Evolutionary conservation across 2,797 vertebrate genomes (phyloP), one percentile per base, ranked within the genome.

Genomic region (Coregonus suidteri): DNA sequence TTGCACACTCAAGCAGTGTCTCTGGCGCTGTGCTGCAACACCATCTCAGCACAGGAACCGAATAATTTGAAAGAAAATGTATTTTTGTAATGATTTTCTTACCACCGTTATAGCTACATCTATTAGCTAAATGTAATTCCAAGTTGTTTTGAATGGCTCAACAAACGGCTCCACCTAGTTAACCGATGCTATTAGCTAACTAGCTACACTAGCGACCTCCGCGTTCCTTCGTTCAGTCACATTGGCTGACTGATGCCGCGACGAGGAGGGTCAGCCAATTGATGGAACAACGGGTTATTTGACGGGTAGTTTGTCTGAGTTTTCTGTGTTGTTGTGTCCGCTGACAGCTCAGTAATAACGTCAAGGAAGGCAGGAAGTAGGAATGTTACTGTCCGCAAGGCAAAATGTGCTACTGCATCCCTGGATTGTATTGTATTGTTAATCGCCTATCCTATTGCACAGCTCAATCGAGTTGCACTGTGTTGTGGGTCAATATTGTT

Each of bases 111-210:
- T n/a, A 3, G n/a, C 25, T 52, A 16, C 30, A 14, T 66, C 1
- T 66, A 31, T 15, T 14, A 30, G 30, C 13, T 31, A 34, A 14
- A 14, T 66, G 4, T 14, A 66, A 66, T 14, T 30, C 4, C 13
- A 66, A 3, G 18, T 59, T 2, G 3, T 65, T 31, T 71, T 37
- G 4, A 34, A 56, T 62, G 35, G 18, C 51, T 25, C 30, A 51
- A 31, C 14, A 20, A 51, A 4, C 67, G 25, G 66, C 66, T 37
- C 47, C 20, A 75, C 37, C 30, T 34, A 53, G 41, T 41, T 66
- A 16, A 65, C 59, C 73, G 64, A 1, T 80, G 41, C 9, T 86
- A 91, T 90, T 89, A 35, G 85, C 90, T 89, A 88, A 80, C 82
- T 73, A 77, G 83, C 75, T 72, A 4, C 0, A 18, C 70, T 82